Base-by-base conservation (phyloP, 2,113 vertebrate genomes). In the Prunella himalayana region DNA sequence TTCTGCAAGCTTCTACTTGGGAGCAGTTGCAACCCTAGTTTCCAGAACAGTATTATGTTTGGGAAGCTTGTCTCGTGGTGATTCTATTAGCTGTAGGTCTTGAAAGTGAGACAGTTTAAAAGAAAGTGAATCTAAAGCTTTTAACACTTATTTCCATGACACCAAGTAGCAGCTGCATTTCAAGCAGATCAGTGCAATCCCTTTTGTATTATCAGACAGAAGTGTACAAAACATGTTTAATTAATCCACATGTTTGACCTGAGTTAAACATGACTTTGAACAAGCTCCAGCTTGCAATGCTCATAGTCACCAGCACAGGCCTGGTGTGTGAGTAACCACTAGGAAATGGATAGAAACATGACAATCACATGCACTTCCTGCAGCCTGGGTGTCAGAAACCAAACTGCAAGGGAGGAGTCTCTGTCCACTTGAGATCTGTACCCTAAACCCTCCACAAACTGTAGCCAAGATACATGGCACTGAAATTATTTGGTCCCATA, bases 301-400 rank as follows among this genome's bases (percentile, higher is more conserved):
- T 42, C 10, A 3, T 1, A 14, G n/a, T 65, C 54, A 50, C 27
- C 41, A 27, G 11, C 50, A 33, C 23, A 47, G 50, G 50, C 45
- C 44, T 73, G 22, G 11, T 44, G 33, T 25, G 0, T 28, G 50
- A 65, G 69, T 65, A 56, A 35, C 20, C 20, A 19, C 35, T 10
- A 21, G 33, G 23, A 82, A 73, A 82, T 31, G 15, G 4, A 56
- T 15, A 61, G 51, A 78, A 47, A 45, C 13, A 28, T 1, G 6
- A n/a, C 0, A 4, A 15, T 64, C 13, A 33, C 0, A 0, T 19
- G 25, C 0, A 4, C 25, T 72, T 54, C 59, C 45, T 72, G 64
- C 27, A 45, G 59, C 9, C 69, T 41, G 49, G 14, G 9, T 69
- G 33, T 69, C 33, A 56, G 54, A 70, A 73, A 51, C 10, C 41